phyloP scores from a whole-genome alignment of 2,888 invertebrate species.

The Hydroisotoma schaefferi region DNA sequence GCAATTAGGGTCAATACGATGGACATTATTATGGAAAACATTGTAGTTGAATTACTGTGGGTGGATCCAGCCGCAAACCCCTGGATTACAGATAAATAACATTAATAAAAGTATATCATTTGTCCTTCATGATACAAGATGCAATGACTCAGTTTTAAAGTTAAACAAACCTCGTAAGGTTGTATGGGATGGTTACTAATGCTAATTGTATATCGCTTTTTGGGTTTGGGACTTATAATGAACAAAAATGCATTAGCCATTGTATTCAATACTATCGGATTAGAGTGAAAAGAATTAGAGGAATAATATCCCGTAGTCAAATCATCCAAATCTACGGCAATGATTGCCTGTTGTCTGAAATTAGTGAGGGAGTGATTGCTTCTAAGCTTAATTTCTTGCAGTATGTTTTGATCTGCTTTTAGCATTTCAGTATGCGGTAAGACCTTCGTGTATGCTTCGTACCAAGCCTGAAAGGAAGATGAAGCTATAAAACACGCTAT shows the following conservation, averaged over 20 bases:
- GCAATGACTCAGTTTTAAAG: neutral
- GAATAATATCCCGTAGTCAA: slow-evolving; percentile 21
- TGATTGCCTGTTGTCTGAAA: slow-evolving; percentile 11
- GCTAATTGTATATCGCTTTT: slow-evolving; percentile 3
- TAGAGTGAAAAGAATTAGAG: slow-evolving; percentile 22
- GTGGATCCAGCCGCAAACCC: slow-evolving; percentile 17
- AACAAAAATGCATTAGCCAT: slow-evolving; percentile 25
- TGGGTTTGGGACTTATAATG: slow-evolving; percentile 19
- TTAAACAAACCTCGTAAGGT: slow-evolving; percentile 14
- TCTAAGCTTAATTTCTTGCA: neutral
- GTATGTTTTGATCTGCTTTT: neutral
- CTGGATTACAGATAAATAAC: neutral
- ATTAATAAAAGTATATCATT: neutral
- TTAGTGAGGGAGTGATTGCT: slow-evolving; percentile 13
- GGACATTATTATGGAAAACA: slow-evolving; percentile 24
- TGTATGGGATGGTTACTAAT: slow-evolving; percentile 19
- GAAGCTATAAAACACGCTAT: too few relatives aligned
- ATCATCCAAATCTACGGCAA: slow-evolving; percentile 19
- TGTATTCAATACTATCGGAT: slow-evolving; percentile 21
- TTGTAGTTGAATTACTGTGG: slow-evolving; percentile 19
- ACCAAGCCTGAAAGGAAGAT: slow-evolving; percentile 3
- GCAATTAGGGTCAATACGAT: slow-evolving; percentile 24
- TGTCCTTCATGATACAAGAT: neutral
- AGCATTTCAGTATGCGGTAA: neutral
- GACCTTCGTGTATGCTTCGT: neutral